phyloP scores from a whole-genome alignment of 1,140 invertebrate species.

The Macrosteles quadrilineatus region DNA sequence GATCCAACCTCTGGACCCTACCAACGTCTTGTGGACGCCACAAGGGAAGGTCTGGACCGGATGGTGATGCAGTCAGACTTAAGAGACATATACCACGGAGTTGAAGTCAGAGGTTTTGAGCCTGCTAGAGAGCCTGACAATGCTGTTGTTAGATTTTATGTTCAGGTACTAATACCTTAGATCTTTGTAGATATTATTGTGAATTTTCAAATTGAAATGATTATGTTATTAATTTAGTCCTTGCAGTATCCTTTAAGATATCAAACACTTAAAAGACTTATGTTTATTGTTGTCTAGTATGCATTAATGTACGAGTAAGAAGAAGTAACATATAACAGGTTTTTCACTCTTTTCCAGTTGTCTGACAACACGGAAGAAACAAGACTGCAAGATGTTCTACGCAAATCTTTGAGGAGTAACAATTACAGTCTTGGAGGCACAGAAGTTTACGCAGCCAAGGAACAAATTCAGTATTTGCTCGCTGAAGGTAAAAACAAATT shows the following conservation, averaged over 20 bases:
- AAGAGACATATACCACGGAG: slow-evolving; percentile 76
- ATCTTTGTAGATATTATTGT: too few species aligned
- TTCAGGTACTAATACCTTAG: slow-evolving; percentile 55
- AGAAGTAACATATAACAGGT: too few species aligned
- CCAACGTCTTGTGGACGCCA: slow-evolving; percentile 60
- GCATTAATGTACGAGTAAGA: too few species aligned
- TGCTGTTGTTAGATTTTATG: slow-evolving; percentile 64
- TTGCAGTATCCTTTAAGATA: too few species aligned
- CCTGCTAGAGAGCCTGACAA: slow-evolving; percentile 54
- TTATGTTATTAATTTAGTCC: too few species aligned
- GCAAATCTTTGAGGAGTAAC: slow-evolving; percentile 70
- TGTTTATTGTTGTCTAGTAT: too few species aligned
- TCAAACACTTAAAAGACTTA: too few species aligned
- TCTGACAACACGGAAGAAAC: slow-evolving; percentile 75
- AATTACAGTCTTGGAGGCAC: slow-evolving; percentile 81
- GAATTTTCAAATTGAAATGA: too few species aligned
- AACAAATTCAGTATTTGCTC: slow-evolving; percentile 59
- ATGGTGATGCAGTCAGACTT: slow-evolving; percentile 85
- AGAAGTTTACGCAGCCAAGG: slow-evolving; percentile 67
- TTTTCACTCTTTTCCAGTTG: too few species aligned
- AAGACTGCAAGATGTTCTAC: slow-evolving; percentile 67
- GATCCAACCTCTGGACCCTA: slow-evolving; percentile 63
- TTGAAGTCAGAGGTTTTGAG: slow-evolving; percentile 68
- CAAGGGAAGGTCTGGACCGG: slow-evolving; percentile 75
- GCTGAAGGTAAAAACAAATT: slow-evolving; percentile 64